Conservation (phyloP, 2,113 vertebrate species). For the Hippolais icterina region DNA sequence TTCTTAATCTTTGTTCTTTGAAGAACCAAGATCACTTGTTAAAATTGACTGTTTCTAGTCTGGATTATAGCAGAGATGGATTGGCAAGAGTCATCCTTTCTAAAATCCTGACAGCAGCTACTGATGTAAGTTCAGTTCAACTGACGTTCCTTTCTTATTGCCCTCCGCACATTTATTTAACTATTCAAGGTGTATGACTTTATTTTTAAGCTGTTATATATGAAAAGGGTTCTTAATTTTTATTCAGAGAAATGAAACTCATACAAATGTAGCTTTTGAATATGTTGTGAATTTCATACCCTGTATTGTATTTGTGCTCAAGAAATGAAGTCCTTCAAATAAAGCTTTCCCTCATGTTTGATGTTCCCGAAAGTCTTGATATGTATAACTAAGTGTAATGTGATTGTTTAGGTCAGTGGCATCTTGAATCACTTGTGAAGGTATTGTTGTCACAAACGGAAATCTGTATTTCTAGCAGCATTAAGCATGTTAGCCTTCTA, state of each 20-base stretch:
- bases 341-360: not conserved
- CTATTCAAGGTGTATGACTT: not conserved
- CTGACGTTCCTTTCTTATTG: not conserved
- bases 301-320: not conserved
- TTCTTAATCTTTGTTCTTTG: conserved; percentile 93
- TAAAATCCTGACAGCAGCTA: conserved; percentile 94
- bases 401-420: not conserved
- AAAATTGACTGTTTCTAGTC: conserved; percentile 92
- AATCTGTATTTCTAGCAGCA: not conserved
- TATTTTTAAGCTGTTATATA: not conserved
- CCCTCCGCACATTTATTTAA: not conserved
- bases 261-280: not conserved
- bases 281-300: not conserved
- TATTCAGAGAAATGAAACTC: not conserved
- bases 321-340: not conserved
- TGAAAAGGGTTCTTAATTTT: not conserved
- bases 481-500: not conserved
- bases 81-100: conserved; percentile 96
- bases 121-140: conserved; percentile 83
- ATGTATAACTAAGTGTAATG: not conserved
- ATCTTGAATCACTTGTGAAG: not conserved
- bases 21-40: conserved; percentile 97
- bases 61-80: conserved; percentile 97
- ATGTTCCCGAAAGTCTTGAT: not conserved
- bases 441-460: not conserved